Percentiles rank a stretch among this genome's conserved stretches.
Evolutionary conservation across 2,113 vertebrate species (phyloP).

Genomic region (Thunnus maccoyii): DNA sequence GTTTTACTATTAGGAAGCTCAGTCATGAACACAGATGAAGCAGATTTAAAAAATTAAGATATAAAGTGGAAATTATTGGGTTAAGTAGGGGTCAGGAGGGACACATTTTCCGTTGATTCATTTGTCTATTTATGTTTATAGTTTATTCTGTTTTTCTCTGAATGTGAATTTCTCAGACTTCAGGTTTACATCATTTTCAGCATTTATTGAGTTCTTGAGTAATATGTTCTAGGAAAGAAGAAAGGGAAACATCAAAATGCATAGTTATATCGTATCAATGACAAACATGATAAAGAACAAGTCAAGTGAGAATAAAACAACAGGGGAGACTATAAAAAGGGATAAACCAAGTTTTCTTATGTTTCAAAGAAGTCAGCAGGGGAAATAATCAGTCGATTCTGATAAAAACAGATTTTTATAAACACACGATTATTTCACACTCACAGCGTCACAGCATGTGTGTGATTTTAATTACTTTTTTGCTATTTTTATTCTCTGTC

Average conservation of each 20-base stretch:
- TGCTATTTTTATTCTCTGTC: conserved; percentile 13
- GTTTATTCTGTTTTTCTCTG: not conserved
- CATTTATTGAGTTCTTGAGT: not conserved
- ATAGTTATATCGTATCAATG: not conserved
- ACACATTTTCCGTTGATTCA: not conserved
- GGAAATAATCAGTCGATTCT: conserved; percentile 38
- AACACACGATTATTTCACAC: conserved; percentile 6
- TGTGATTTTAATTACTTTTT: conserved; percentile 18
- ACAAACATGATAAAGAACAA: not conserved
- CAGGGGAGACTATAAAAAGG: not conserved
- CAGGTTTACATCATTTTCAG: not conserved
- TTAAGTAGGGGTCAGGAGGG: not conserved
- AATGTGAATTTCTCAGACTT: too few species aligned
- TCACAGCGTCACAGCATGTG: not conserved
- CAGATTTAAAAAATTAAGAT: conserved; percentile 24
- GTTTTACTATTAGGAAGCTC: conserved; percentile 3
- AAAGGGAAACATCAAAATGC: not conserved
- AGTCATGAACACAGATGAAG: conserved; percentile 30
- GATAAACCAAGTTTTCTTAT: not conserved
- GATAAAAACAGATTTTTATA: conserved; percentile 14
- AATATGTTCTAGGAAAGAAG: not conserved
- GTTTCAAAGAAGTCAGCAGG: conserved; percentile 18
- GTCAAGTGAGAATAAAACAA: conserved; percentile 12
- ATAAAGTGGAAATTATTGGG: not conserved
- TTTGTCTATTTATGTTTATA: not conserved